Base-by-base conservation (phyloP, 1,140 invertebrate genomes). In the Drosophila pachea region DNA sequence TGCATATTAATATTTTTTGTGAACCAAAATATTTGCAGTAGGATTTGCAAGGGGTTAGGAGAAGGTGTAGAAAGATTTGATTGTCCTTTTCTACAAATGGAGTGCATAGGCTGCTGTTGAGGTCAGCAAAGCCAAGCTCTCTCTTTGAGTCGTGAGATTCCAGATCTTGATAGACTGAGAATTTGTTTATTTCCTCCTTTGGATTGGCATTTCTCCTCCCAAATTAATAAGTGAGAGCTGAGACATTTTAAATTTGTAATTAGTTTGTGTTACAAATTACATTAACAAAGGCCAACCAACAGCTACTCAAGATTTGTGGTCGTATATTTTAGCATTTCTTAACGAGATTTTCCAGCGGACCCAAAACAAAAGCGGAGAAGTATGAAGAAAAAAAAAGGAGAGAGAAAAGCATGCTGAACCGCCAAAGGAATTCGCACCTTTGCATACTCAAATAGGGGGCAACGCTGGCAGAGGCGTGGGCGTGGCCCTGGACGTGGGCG, bases 261-360 rank as follows among this genome's bases (percentile, higher is more conserved):
- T 84, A 84, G 81, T 84, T 81, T 59, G 61, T 68, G 81, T 86
- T 86, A 79, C 79, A 84, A 86, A 86, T 86, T 72, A 73, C 76
- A 76, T 84, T 76, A 84, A 68, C 66, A 56, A 82, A 66, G 22
- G 40, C 0, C 12, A 65, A 76, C 52, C 74, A 73, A 69, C 16
- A 55, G 52, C 77, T 53, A 43, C 55, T 36, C 45, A 56, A 74
- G 72, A 84, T 78, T 86, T 86, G 81, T 72, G 81, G 79, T 66
- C 66, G 81, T 81, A 81, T 84, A 79, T 84, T 84, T 84, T 86
- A 78, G 78, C 75, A 83, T 84, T 84, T 79, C 76, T 76, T 84
- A 81, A 86, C 81, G 63, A 82, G 78, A 83, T 83, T 82, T 78
- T 50, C 55, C 31, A 35, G 22, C 31, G 16, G 36, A 52, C 7